These are phyloP conservation scores for Periophthalmus modestus DNA, from an alignment of 2,113 vertebrate genomes.

Conservation along the genomic window DNA sequence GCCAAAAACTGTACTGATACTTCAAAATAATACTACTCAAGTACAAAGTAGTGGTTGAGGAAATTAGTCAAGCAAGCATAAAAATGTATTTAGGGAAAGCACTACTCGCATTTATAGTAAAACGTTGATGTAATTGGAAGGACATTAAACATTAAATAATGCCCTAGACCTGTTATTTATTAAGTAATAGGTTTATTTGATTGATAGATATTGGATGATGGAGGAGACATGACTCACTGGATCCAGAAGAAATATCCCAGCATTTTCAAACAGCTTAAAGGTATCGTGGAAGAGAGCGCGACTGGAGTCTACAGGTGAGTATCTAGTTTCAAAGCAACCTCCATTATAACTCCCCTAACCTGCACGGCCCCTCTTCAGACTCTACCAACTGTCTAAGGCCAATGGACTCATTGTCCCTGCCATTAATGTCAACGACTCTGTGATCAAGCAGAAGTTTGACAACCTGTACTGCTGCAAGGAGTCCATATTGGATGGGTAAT, in stretches of 20 bases:
- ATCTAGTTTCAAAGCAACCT: neutral
- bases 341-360: neutral
- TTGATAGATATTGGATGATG: conserved; percentile 90
- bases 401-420: conserved; percentile 88
- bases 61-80: too few relatives aligned
- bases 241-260: conserved; percentile 94
- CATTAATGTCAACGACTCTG: conserved; percentile 93
- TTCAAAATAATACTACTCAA: too few relatives aligned
- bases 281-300: conserved; percentile 95
- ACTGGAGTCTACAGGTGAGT: conserved; percentile 90
- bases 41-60: too few relatives aligned
- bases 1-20: too few relatives aligned
- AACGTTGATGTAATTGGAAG: neutral
- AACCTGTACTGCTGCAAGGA: conserved; percentile 95
- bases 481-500: conserved; percentile 91
- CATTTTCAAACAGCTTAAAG: conserved; percentile 91
- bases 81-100: too few relatives aligned
- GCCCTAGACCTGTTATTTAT: too few relatives aligned
- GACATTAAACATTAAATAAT: too few relatives aligned
- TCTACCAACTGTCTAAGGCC: conserved; percentile 91
- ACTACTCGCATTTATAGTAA: too few relatives aligned
- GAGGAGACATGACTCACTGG: conserved; percentile 94
- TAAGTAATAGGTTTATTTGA: neutral
- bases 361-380: conserved; percentile 64
- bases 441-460: conserved; percentile 97